Evolutionary conservation across 2,888 invertebrate genomes (phyloP), one percentile per base, ranked within the genome.

Genomic region (Bellardia bayeri): DNA sequence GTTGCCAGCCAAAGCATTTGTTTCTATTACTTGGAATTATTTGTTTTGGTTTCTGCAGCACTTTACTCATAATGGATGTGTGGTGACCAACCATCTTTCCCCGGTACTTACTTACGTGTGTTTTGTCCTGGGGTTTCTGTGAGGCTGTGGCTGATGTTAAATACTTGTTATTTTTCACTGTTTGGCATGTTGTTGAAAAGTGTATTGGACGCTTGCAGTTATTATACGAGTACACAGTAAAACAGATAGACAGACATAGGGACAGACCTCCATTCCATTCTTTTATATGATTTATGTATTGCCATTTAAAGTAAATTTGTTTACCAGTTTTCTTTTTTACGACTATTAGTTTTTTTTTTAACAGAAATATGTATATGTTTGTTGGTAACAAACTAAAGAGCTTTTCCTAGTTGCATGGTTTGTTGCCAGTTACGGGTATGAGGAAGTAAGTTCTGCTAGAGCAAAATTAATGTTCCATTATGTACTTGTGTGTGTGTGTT

Each of bases 261-360:
- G 69, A 82, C 42, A 14, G 14, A 42, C 4, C 51, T 51, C 30
- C 51, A 56, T 75, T 84, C 42, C 63, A 75, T 76, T 64, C 56
- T 40, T 85, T 82, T 56, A 56, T 79, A 85, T 87, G 87, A 87
- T 87, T 87, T 87, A 87, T 87, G 82, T 78, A 2, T 74, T 63
- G 66, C 82, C 85, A 87, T 87, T 85, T 87, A 87, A 87, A 87
- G 87, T 87, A 84, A 87, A 87, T 87, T 85, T 85, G 87, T 87
- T 85, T 87, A 82, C 78, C 82, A 84, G 82, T 82, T 87, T 85
- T 56, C 64, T 83, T 72, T 76, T 64, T 54, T 49, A 30, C 51
- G 13, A 30, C n/a, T 51, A 51, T 51, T 11, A 58, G 11, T 58
- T 45, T 45, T 58, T 69, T 14, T 49, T 16, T 14, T 11, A 9